Evolutionary conservation across 2,797 vertebrate genomes (phyloP), one percentile per base, ranked within the genome.

Genomic region (Parambassis ranga): DNA sequence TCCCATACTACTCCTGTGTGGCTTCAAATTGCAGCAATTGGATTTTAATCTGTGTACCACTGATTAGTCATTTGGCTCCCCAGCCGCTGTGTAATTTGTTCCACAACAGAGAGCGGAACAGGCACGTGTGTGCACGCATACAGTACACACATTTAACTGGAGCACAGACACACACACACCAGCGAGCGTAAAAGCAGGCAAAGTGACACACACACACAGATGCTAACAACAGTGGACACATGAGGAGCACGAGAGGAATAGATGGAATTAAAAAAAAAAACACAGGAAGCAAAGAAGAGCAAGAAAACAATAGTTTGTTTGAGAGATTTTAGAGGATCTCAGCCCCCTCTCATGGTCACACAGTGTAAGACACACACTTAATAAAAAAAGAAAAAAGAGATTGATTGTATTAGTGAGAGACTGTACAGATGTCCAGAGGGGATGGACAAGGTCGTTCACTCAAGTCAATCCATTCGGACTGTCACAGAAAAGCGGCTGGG

Each of bases 21-120:
- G 88, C 86, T 85, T 88, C 84, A 90, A 88, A 89, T 86, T 89
- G 85, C 78, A 74, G 81, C 81, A 89, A 90, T 88, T 89, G 87
- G 87, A 86, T 91, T 87, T 90, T 90, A 91, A 91, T 90, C 87
- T 91, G 86, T 89, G 84, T 86, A 87, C 87, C 82, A 87, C 87
- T 90, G 88, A 90, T 90, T 88, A 89, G 85, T 86, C 87, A 91
- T 89, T 89, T 90, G 87, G 80, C 86, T 89, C 87, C 89, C 82
- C 83, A 87, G 84, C 79, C 85, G 62, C 79, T 81, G 75, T 84
- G 87, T 88, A 87, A 91, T 90, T 90, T 90, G 89, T 90, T 91
- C 87, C 89, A 90, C 87, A 90, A 88, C 89, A 87, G 86, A 87
- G 84, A 90, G 79, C 70, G 66, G 75, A 84, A 79, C 77, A 77